Base-by-base conservation (phyloP, 2,113 vertebrate genomes). In the Serilophus lunatus region DNA sequence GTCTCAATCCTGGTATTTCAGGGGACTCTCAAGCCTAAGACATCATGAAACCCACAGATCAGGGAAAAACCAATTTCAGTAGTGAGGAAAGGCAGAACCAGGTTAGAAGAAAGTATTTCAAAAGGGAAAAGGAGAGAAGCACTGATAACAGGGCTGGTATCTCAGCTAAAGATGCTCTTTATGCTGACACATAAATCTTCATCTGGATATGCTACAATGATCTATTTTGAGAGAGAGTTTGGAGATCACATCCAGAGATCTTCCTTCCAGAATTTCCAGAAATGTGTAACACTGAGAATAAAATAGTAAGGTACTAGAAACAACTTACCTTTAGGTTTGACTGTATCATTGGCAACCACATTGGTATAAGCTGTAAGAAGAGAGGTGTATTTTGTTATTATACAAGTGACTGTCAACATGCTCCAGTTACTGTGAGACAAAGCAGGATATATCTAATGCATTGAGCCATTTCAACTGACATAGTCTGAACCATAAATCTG, bases 341-440 rank as follows among this genome's bases (percentile, higher is more conserved):
- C 92, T 99, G 99, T 97, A 99, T 99, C 99, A 99, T 99, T 66
- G 99, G 99, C 91, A 99, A 96, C 99, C 99, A 99, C 99, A 99
- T 99, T 40, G 99, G 99, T 97, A 99, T 99, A 19, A 99, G 98
- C 99, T 99, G 93, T 91, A 90, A 78, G 97, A 95, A 96, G 81
- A 93, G 71, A 98, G 25, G 94, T 36, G 83, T 31, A 65, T 63
- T 93, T 60, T 12, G 25, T 97, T 96, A 97, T 11, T 80, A 33
- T 35, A 54, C 29, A 38, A 38, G n/a, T 47, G 28, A 80, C 63
- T 89, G 40, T 40, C 86, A 88, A 70, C 23, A 19, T 45, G 45
- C 33, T 68, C 18, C 29, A 12, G 13, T 26, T 53, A 85, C 60
- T 38, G 31, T 53, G 18, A 65, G 53, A 79, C 63, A 81, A 42